Evolutionary conservation across 1,140 invertebrate species (phyloP).

Genomic region (Drosophila subobscura): DNA sequence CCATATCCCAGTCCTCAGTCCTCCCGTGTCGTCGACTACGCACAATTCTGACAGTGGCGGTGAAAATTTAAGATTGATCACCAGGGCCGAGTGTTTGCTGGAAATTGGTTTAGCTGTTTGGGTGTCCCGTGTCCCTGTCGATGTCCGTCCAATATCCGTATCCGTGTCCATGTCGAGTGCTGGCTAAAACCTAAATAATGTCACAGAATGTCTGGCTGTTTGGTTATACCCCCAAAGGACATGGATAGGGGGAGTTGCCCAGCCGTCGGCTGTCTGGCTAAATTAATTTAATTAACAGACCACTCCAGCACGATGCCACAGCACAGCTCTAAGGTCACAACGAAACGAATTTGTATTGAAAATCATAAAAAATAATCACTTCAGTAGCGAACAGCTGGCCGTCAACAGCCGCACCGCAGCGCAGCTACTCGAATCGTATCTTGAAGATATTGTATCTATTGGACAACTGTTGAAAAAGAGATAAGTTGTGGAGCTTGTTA

Average conservation of each 20-base stretch:
- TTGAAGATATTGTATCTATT: constrained; percentile 36
- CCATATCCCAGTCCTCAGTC: constrained; percentile 2
- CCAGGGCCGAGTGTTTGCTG: constrained; percentile 66
- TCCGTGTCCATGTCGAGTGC: constrained; percentile 59
- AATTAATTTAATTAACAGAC: constrained; percentile 66
- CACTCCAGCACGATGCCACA: constrained; percentile 15
- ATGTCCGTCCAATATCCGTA: not conserved
- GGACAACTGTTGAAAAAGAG: constrained; percentile 45
- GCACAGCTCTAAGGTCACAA: constrained; percentile 44
- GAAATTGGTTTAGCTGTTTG: constrained; percentile 62
- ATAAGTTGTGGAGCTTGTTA: constrained; percentile 16
- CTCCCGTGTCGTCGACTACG: constrained; percentile 71
- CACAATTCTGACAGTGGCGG: constrained; percentile 82
- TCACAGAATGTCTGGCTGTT: constrained; percentile 39
- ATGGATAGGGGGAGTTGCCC: constrained; percentile 6
- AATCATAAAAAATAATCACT: constrained; percentile 54
- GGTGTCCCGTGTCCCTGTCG: constrained; percentile 27
- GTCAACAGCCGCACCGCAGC: constrained; percentile 31
- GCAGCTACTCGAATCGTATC: constrained; percentile 1
- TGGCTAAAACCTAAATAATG: constrained; percentile 77
- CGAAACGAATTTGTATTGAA: constrained; percentile 55
- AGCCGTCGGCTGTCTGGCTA: constrained; percentile 23
- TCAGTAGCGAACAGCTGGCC: constrained; percentile 35
- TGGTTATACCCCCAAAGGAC: constrained; percentile 29
- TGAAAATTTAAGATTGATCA: constrained; percentile 84